Conservation (phyloP, 2,113 vertebrate genomes). For the Agapornis roseicollis region DNA sequence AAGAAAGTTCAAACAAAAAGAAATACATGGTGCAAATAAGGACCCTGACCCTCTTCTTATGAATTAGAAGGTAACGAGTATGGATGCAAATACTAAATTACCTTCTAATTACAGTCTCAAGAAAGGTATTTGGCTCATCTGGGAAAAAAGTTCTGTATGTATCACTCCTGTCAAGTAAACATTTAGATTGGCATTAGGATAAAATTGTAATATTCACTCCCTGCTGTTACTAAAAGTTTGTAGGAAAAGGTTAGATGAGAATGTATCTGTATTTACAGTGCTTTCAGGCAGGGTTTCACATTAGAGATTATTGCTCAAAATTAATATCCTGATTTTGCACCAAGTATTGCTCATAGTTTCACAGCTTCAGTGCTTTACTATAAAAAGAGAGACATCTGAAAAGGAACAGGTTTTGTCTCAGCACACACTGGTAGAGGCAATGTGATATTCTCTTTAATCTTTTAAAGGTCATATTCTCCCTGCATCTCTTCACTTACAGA, state of each 20-base stretch:
- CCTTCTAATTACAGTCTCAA: not conserved
- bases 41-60: not conserved
- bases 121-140: not conserved
- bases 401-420: not conserved
- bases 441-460: not conserved
- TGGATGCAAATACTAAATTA: not conserved
- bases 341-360: not conserved
- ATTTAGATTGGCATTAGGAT: not conserved
- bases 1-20: not conserved
- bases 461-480: not conserved
- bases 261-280: not conserved
- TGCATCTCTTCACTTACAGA: not conserved
- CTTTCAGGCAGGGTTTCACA: not conserved
- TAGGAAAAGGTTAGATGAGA: not conserved
- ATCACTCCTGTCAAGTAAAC: not conserved
- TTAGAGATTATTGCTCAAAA: slow-evolving; percentile 33
- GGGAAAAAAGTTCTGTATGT: not conserved
- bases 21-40: not conserved
- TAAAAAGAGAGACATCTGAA: not conserved
- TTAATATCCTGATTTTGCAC: not conserved
- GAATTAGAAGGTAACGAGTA: not conserved
- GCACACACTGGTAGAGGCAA: not conserved
- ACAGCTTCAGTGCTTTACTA: not conserved
- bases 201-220: not conserved
- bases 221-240: not conserved